Evolutionary conservation across 2,113 vertebrate genomes (phyloP), one percentile per base, ranked within the genome.

Genomic region (Taxidea taxus): DNA sequence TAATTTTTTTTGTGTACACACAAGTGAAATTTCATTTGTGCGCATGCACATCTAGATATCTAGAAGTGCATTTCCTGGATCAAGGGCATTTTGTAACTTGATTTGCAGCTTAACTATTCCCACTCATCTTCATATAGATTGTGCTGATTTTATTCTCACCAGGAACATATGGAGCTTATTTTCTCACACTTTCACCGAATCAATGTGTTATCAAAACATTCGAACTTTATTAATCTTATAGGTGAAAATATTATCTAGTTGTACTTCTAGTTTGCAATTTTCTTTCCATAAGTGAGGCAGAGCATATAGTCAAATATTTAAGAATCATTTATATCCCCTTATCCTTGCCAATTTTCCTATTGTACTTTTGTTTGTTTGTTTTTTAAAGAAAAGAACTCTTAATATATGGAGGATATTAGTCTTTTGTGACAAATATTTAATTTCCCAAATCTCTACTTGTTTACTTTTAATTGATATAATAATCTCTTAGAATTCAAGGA

Each of bases 381-480:
- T 95, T 87, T 42, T 77, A 20, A 39, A 88, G 34, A 68, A 68
- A 68, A 68, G 51, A 96, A 94, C 31, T 60, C 77, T 91, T 87
- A n/a, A n/a, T 72, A 60, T 96, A 80, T 80, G 87, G 18, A 78
- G 7, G 25, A 66, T 37, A 39, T 91, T 68, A 21, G 54, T 74
- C 66, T 78, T 90, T 54, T 90, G 27, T 92, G 54, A 64, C 68
- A 80, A 91, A 94, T 72, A 93, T 83, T 75, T 86, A 77, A 85
- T 89, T 31, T 82, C 56, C 8, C 85, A 86, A 54, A 81, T 83
- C 82, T 90, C 23, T 34, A 25, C 15, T 80, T 83, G 16, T 78
- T 96, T 70, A 51, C 51, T 66, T 92, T 85, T 90, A 20, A 47
- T 81, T 44, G 60, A 75, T 74, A 29, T 31, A 86, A 54, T 83